Base-by-base conservation (phyloP, 2,113 vertebrate genomes). In the Polypterus senegalus region DNA sequence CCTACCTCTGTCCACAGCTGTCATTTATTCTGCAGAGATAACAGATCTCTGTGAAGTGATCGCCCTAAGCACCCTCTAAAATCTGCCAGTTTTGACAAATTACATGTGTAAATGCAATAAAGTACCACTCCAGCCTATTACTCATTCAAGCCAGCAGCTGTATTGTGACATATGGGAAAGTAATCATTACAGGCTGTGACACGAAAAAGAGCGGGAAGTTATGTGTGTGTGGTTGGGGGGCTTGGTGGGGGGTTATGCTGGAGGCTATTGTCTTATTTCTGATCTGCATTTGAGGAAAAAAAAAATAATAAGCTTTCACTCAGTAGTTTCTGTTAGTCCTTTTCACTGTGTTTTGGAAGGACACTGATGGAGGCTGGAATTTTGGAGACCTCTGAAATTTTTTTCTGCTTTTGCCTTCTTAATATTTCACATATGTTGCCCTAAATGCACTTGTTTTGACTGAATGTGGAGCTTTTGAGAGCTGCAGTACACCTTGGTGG, bases 71-170 rank as follows among this genome's bases (percentile, higher is more conserved):
- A 69, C 59, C 9, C 70, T 67, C 68, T 66, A 43, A 59, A 61
- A 61, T 81, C 74, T 74, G 61, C 69, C 69, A 68, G 65, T 44
- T 68, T 72, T 74, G 76, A 79, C 81, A 80, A 81, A 81, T 87
- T 79, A 77, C 76, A 80, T 67, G 70, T 70, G 77, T 65, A 78
- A 75, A 76, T 71, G 67, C 70, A 67, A 57, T 69, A 71, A 73
- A 75, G 67, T 63, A 70, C 74, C 77, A 80, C 75, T 82, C 73
- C 76, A 61, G 61, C 67, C 79, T 77, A 83, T 84, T 79, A 83
- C 73, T 76, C 80, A 74, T 77, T 80, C 71, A 73, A 73, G 74
- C 76, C 73, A 70, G 77, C 84, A 87, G 83, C 83, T 83, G 83
- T 82, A 81, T 81, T 83, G 82, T 79, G 77, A 81, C 79, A 80